Conservation (phyloP, 2,113 vertebrate species). For the Rhynchomys soricoides region DNA sequence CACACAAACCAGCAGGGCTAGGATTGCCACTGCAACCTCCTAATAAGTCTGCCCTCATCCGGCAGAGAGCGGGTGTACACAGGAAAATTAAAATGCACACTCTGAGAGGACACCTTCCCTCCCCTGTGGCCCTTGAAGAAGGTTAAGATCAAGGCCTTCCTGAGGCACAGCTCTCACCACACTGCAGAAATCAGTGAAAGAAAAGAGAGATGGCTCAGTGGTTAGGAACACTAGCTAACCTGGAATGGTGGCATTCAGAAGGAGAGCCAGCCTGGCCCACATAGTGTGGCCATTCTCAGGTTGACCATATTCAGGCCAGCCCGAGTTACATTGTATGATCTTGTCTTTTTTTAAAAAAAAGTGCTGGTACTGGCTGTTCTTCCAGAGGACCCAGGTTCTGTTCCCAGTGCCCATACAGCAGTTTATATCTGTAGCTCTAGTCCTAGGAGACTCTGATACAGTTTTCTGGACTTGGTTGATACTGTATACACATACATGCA, state of each 20-base stretch:
- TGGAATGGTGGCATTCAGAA: neutral
- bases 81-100: neutral
- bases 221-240: neutral
- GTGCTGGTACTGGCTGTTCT: neutral
- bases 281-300: neutral
- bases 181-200: neutral
- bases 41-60: neutral
- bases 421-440: neutral
- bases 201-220: neutral
- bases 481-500: neutral
- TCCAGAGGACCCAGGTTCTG: neutral
- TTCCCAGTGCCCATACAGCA: neutral
- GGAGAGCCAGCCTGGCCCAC: neutral
- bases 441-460: neutral
- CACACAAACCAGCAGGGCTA: neutral
- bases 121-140: rapidly evolving
- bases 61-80: rapidly evolving
- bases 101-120: no score
- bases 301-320: neutral
- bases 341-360: neutral
- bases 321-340: neutral
- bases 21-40: rapidly evolving
- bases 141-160: neutral
- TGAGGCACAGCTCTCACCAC: neutral
- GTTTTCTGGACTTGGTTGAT: neutral